Base-by-base conservation (phyloP, 2,888 invertebrate species). In the Stictocephala bisonia region DNA sequence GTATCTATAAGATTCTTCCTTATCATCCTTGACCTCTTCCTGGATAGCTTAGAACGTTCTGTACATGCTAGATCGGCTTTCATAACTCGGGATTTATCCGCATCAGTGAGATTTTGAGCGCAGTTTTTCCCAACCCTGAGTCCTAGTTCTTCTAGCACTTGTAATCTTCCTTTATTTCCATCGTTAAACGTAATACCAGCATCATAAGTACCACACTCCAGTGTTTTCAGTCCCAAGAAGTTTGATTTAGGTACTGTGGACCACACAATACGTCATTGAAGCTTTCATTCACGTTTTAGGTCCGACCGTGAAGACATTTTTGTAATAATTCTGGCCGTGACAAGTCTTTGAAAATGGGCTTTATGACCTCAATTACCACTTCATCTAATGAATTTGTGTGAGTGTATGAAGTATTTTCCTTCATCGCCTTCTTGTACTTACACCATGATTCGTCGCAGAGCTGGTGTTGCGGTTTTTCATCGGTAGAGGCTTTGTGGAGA, bases 401-500 rank as follows among this genome's bases (percentile, higher is more conserved):
- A n/a, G n/a, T n/a, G n/a, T n/a, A n/a, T 29, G 3, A 13, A 6
- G 3, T 60, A 13, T 18, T 35, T 13, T 31, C 60, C 11, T 22
- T 60, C n/a, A 18, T 4, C 3, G 77, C 77, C 44, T 77, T 58
- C 7, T 73, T 60, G 69, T 74, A 80, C 22, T 76, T 78, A 35
- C 79, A 80, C 80, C 79, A 79, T 40, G 76, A 79, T 48, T 44
- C 56, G 15, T 79, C 78, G 76, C 80, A 80, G 26, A 75, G 26
- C 2, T 77, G 40, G 68, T 80, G 79, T 24, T 76, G 73, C 11
- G 77, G 79, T n/a, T 79, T 76, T 53, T 76, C 75, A 24, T 80
- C 77, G 0, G 80, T 75, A 4, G 78, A 80, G 53, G 40, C 64
- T 60, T 77, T 77, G 44, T 80, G 80, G 15, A 73, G 74, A 68